Conservation (phyloP, 2,113 vertebrate species). For the Mixornis gularis region DNA sequence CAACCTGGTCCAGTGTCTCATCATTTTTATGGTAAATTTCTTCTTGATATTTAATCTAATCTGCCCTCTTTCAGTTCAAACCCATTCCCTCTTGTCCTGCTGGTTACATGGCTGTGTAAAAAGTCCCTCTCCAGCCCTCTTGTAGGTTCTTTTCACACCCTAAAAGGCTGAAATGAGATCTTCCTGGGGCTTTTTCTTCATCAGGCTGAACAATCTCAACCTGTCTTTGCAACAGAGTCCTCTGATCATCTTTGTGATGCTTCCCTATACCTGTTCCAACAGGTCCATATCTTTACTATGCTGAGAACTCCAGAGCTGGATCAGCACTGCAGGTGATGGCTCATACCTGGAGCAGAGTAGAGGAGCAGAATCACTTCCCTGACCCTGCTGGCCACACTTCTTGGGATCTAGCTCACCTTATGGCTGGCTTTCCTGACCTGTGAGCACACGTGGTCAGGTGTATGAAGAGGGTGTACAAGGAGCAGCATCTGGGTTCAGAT, state of each 20-base stretch:
- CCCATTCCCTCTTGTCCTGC: not conserved
- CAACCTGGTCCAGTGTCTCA: not conserved
- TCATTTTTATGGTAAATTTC: not conserved
- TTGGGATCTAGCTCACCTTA: not conserved
- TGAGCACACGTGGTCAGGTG: too few relatives aligned
- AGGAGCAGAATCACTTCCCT: not conserved
- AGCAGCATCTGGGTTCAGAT: not conserved
- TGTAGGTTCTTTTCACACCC: not conserved
- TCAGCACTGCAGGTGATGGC: not conserved
- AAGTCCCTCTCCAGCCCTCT: not conserved
- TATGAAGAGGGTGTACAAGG: rapidly evolving
- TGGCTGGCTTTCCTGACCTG: not conserved
- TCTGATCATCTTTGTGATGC: not conserved
- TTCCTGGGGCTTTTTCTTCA: not conserved
- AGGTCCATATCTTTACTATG: not conserved
- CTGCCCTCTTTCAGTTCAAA: not conserved
- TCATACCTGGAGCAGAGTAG: not conserved
- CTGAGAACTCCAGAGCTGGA: not conserved
- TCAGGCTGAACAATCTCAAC: not conserved
- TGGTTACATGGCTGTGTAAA: not conserved
- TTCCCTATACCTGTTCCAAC: not conserved
- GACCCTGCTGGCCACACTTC: not conserved
- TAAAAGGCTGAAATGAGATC: not conserved
- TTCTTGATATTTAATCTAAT: not conserved
- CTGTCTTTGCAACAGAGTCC: not conserved